These are phyloP conservation scores for Mesoligia furuncula DNA, from an alignment of 2,888 invertebrate species.

Conservation along the genomic window DNA sequence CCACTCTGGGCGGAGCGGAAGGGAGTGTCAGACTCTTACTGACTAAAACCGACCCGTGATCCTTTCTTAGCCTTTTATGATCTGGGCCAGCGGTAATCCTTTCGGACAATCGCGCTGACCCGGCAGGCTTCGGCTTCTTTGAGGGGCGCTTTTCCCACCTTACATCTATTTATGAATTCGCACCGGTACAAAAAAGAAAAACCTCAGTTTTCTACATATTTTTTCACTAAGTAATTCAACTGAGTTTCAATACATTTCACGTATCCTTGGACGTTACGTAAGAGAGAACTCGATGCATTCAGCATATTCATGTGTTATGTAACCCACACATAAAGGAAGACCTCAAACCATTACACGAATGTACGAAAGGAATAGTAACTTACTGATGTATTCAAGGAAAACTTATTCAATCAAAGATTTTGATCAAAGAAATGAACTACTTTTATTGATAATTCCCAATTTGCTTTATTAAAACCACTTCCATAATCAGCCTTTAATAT, in stretches of 20 bases:
- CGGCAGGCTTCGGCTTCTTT: too few species aligned
- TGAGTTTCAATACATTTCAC: constrained; percentile 37
- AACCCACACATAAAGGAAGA: constrained; percentile 38
- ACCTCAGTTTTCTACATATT: constrained; percentile 22
- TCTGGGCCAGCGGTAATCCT: too few species aligned
- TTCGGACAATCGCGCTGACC: too few species aligned
- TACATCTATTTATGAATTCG: constrained; percentile 11
- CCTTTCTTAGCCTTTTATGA: too few species aligned
- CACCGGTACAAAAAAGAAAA: constrained; percentile 15
- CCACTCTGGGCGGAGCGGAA: too few species aligned
- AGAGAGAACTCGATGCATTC: constrained; percentile 30
- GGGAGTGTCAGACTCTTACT: too few species aligned
- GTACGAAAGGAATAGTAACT: constrained; percentile 15
- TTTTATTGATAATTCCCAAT: not conserved
- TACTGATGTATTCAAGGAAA: constrained; percentile 4
- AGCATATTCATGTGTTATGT: constrained; percentile 43
- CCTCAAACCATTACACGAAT: constrained; percentile 19
- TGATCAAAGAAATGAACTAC: not conserved
- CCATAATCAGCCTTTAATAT: too few species aligned
- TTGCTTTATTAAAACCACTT: not conserved
- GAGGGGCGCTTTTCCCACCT: too few species aligned
- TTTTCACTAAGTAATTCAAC: constrained; percentile 39
- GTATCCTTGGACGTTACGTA: constrained; percentile 44
- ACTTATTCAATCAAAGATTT: constrained; percentile 8
- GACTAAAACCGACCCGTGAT: too few species aligned